Conservation (phyloP, 2,888 invertebrate species). For the Ametastegia equiseti region DNA sequence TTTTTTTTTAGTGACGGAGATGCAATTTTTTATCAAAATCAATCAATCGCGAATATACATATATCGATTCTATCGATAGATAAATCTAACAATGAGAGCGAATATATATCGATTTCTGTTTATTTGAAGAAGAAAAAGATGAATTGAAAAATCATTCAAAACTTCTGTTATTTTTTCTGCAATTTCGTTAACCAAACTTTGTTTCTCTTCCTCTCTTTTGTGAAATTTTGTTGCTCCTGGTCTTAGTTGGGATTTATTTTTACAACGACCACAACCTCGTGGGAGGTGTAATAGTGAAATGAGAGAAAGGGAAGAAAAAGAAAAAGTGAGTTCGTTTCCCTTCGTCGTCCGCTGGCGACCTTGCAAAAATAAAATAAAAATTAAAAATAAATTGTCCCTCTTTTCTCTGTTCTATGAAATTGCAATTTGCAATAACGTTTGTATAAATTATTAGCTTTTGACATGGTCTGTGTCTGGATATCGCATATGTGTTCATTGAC, state of each 20-base stretch:
- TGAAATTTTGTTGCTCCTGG: neutral
- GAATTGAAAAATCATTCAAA: neutral
- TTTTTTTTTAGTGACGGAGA: neutral
- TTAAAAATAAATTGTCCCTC: too few species aligned
- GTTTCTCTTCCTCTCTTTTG: neutral
- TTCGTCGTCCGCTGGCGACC: neutral
- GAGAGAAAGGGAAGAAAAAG: neutral
- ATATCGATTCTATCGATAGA: neutral
- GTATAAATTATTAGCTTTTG: too few species aligned
- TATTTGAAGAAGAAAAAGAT: neutral
- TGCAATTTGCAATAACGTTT: too few species aligned
- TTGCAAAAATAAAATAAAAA: too few species aligned
- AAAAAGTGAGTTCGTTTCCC: neutral
- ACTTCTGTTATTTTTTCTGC: neutral
- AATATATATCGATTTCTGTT: too few species aligned
- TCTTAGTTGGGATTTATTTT: neutral
- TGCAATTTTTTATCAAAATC: neutral
- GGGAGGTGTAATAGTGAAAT: neutral
- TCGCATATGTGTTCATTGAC: neutral
- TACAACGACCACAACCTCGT: neutral
- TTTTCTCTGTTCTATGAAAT: too few species aligned
- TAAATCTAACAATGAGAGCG: too few species aligned
- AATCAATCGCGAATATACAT: neutral
- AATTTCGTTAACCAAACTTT: neutral
- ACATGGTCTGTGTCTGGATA: neutral